phyloP scores from a whole-genome alignment of 1,140 invertebrate genomes.

The Dreissena polymorpha region DNA sequence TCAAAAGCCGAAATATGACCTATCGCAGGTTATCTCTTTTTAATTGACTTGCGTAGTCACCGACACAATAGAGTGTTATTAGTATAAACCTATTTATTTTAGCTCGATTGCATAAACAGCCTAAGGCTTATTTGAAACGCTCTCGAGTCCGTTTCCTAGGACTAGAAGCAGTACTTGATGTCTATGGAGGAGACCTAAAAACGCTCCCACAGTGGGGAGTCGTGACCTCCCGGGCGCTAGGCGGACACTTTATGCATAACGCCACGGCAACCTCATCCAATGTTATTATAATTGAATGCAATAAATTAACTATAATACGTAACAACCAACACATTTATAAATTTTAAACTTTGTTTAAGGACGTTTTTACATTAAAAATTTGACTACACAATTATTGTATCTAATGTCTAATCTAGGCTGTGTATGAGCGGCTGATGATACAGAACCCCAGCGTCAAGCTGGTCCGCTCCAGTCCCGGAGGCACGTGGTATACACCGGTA shows the following conservation, averaged over 20 bases:
- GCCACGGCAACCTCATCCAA: neutral
- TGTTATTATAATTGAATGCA: neutral
- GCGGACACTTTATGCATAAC: no score
- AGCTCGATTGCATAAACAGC: no score
- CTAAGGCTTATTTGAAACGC: no score
- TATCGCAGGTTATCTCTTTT: no score
- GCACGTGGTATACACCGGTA: neutral
- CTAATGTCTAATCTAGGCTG: conserved; percentile 4
- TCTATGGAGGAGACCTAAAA: no score
- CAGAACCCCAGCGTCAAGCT: neutral
- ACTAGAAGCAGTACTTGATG: no score
- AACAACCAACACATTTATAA: neutral
- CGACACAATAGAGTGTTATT: no score
- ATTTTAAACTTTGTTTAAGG: neutral
- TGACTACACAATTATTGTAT: neutral
- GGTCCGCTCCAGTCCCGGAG: neutral
- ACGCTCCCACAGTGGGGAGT: no score
- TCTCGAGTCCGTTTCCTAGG: no score
- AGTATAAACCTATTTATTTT: no score
- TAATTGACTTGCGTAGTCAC: no score
- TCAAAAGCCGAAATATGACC: no score
- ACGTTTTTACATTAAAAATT: neutral
- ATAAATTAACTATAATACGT: neutral
- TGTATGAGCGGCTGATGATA: conserved; percentile 30
- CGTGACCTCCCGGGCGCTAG: neutral